Base-by-base conservation (phyloP, 2,797 vertebrate genomes). In the Odontamblyopus rebecca region DNA sequence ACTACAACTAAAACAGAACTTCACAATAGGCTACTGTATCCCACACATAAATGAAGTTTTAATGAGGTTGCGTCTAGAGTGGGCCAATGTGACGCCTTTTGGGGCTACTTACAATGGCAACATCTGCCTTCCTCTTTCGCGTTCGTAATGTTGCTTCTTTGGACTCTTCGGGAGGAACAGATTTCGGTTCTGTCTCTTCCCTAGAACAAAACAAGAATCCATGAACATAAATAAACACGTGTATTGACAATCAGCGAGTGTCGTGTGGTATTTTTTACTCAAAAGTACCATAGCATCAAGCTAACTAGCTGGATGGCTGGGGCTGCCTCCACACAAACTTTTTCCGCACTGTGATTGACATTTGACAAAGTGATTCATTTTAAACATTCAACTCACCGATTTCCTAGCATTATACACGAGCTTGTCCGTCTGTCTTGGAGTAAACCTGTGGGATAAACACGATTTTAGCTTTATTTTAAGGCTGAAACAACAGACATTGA, bases 51-150 rank as follows among this genome's bases (percentile, higher is more conserved):
- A 0, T 9, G 50, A 18, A 8, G 19, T n/a, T 11, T 61, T 65
- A 4, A 72, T n/a, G n/a, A 5, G 12, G 61, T 57, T 29, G 44
- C 13, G 44, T 48, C 44, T 48, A 5, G 44, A 48, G 44, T 48
- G 38, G 57, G 48, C 73, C 48, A 23, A 48, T 64, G 38, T 60
- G 2, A 9, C 76, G 68, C 76, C 63, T 82, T 23, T 74, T 41
- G 53, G 69, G 0, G 5, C 57, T 75, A 93, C 97, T 97, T 89
- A 99, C 97, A 89, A 96, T 95, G 54, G 95, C 95, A 89, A 98
- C 95, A 88, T 98, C 96, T 73, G 97, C 96, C 92, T 99, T 99
- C 83, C 97, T 97, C 89, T 99, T 99, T 83, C 97, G 95, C 84
- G 93, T 76, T 50, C 96, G 94, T 5, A 77, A 80, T 44, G 93